Conservation (phyloP, 2,888 invertebrate species). For the Troides oblongomaculatus region DNA sequence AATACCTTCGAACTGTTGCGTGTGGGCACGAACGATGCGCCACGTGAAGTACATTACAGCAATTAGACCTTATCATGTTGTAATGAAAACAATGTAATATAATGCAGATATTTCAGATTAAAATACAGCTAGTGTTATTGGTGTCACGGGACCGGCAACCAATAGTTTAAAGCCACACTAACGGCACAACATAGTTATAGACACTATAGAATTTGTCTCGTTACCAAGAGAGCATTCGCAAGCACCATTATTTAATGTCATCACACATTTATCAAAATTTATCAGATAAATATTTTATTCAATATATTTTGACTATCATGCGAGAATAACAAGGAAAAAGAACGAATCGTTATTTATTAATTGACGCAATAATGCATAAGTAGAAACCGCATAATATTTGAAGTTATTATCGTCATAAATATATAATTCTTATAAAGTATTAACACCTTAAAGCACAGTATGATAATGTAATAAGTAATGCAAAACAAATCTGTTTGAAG, state of each 20-base stretch:
- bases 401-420: background rate
- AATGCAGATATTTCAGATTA: conserved; percentile 45
- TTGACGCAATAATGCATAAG: background rate
- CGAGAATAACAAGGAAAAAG: background rate
- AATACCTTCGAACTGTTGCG: conserved; percentile 46
- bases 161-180: background rate
- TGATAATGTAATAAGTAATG: background rate
- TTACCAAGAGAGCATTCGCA: background rate
- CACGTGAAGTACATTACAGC: conserved; percentile 55
- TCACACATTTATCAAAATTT: background rate
- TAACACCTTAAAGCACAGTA: background rate
- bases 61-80: conserved; percentile 72
- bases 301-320: background rate
- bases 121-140: conserved; percentile 55
- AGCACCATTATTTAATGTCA: background rate
- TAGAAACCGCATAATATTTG: background rate
- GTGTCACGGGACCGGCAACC: conserved; percentile 49
- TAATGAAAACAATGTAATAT: conserved; percentile 69
- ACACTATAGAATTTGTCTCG: background rate
- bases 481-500: background rate
- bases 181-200: background rate
- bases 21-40: conserved; percentile 44
- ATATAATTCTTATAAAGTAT: background rate
- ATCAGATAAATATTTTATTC: background rate
- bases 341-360: background rate